Evolutionary conservation across 2,797 vertebrate species (phyloP).

Genomic region (Sebastes goodei): DNA sequence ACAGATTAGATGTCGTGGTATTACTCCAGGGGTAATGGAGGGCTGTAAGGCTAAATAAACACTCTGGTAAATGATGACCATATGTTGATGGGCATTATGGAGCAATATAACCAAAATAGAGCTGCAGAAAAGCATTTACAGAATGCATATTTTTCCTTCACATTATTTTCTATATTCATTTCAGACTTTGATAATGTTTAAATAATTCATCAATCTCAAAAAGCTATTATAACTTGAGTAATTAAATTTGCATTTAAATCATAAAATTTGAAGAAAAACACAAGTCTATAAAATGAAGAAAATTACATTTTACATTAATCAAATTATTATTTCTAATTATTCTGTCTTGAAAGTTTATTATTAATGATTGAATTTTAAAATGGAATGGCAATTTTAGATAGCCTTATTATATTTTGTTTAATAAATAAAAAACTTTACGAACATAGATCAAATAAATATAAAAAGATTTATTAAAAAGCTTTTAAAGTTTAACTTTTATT

Average conservation of each 20-base stretch:
- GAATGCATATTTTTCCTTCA: background rate
- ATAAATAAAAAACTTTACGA: background rate
- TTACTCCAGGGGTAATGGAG: background rate
- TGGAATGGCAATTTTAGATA: background rate
- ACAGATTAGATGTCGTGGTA: conserved; percentile 30
- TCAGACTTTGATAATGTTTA: background rate
- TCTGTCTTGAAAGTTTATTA: background rate
- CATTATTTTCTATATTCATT: background rate
- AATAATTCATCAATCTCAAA: background rate
- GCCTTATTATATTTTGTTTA: background rate
- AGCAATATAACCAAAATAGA: background rate
- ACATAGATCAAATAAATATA: background rate
- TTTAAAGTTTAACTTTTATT: background rate
- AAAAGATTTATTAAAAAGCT: background rate
- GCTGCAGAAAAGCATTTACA: background rate
- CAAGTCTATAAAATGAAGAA: background rate
- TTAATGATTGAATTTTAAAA: background rate
- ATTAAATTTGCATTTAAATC: background rate
- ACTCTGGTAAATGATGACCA: background rate
- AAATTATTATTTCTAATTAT: background rate
- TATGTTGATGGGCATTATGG: background rate
- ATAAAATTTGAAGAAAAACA: background rate
- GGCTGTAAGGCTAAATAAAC: background rate
- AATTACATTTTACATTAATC: background rate
- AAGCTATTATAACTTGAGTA: background rate